Conservation (phyloP, 1,140 invertebrate species). For the Tetramorium alpestre region DNA sequence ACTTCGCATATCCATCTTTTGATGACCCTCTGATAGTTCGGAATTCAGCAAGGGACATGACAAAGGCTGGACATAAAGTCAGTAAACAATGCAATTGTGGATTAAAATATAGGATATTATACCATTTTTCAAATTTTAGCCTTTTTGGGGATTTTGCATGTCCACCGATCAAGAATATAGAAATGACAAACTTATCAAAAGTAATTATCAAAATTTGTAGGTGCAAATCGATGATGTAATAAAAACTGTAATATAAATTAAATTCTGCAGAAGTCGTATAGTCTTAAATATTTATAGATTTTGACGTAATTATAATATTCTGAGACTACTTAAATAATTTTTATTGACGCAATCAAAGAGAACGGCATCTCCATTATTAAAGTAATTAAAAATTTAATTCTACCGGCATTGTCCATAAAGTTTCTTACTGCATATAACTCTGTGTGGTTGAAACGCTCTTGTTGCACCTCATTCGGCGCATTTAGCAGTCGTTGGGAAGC, state of each 20-base stretch:
- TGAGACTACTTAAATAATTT: neutral
- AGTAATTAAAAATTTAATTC: neutral
- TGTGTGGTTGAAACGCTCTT: neutral
- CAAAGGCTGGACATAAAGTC: too few species aligned
- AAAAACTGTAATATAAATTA: neutral
- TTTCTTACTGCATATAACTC: neutral
- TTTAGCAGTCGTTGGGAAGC: conserved; percentile 18
- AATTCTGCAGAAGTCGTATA: neutral
- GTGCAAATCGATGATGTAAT: neutral
- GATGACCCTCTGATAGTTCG: too few species aligned
- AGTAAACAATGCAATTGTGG: too few species aligned
- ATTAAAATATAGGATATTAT: too few species aligned
- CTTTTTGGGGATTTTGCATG: too few species aligned
- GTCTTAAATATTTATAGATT: neutral
- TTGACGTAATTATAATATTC: neutral
- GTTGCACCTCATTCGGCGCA: conserved; percentile 4
- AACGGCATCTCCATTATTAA: neutral
- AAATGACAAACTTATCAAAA: neutral
- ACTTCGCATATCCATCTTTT: too few species aligned
- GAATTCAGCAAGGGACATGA: too few species aligned
- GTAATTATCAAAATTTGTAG: neutral
- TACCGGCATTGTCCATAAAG: neutral
- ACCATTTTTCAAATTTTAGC: too few species aligned
- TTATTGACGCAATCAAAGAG: neutral
- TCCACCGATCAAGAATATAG: neutral